These are phyloP conservation scores for Drosophila pruinosa DNA, from an alignment of 1,140 invertebrate genomes.

Conservation along the genomic window DNA sequence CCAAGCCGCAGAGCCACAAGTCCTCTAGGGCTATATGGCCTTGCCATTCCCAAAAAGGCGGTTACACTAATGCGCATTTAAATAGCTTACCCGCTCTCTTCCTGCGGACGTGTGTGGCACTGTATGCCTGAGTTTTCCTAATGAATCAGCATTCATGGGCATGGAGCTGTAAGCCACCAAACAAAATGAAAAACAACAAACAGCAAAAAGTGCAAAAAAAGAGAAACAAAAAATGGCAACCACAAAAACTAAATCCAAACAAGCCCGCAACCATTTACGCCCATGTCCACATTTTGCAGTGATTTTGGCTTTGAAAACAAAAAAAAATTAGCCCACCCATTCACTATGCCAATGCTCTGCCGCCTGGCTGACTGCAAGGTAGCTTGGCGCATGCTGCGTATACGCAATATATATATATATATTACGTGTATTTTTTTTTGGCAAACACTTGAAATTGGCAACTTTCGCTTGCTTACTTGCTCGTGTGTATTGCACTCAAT, in stretches of 20 bases:
- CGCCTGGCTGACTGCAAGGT: not conserved
- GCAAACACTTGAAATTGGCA: conserved; percentile 14
- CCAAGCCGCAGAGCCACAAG: conserved; percentile 39
- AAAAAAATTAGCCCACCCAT: conserved; percentile 62
- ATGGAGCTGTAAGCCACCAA: conserved; percentile 16
- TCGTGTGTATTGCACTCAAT: conserved; percentile 26
- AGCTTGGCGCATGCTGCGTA: not conserved
- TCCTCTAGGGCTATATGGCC: conserved; percentile 9
- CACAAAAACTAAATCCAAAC: conserved; percentile 33
- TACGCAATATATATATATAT: conserved; percentile 6
- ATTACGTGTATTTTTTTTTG: not conserved
- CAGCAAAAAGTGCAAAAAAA: conserved; percentile 2
- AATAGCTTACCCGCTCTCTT: conserved; percentile 37
- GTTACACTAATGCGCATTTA: conserved; percentile 62
- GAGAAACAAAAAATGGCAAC: not conserved
- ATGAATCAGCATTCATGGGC: conserved; percentile 70
- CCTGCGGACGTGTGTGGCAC: not conserved
- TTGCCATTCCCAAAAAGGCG: conserved; percentile 24
- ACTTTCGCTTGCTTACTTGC: conserved; percentile 26
- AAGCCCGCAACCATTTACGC: conserved; percentile 20
- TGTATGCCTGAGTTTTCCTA: conserved; percentile 45
- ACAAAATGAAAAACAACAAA: conserved; percentile 11
- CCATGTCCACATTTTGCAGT: conserved; percentile 20
- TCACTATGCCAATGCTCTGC: conserved; percentile 44
- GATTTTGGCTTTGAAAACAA: conserved; percentile 48